phyloP scores from a whole-genome alignment of 2,797 vertebrate species.

The Myoxocephalus aenaeus region DNA sequence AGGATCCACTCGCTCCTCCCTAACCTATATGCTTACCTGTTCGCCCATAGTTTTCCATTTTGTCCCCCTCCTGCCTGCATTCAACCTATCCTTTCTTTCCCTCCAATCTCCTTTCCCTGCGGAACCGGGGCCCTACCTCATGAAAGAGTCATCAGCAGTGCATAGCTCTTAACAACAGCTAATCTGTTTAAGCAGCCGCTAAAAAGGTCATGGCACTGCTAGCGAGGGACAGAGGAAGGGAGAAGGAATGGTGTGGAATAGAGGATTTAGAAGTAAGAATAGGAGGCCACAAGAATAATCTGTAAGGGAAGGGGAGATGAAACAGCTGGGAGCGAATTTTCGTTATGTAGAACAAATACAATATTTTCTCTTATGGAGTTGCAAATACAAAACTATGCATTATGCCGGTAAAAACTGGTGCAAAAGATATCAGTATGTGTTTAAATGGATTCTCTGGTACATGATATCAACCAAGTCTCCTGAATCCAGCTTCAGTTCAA shows the following conservation, averaged over 20 bases:
- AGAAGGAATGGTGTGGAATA: constrained; percentile 63
- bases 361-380: constrained; percentile 39
- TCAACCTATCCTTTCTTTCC: constrained; percentile 25
- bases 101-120: constrained; percentile 51
- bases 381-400: constrained; percentile 10
- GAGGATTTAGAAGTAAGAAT: constrained; percentile 61
- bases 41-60: background rate
- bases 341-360: constrained; percentile 1
- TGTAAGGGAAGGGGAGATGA: background rate
- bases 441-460: constrained; percentile 38
- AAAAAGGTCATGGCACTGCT: constrained; percentile 82
- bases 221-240: constrained; percentile 56
- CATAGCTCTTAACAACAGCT: constrained; percentile 83
- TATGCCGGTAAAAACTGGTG: constrained; percentile 1
- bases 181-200: constrained; percentile 85
- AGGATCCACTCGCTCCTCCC: constrained; percentile 8
- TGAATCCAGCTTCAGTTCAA: constrained; percentile 72
- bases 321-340: constrained; percentile 11
- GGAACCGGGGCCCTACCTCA: constrained; percentile 72
- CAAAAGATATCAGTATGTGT: constrained; percentile 23
- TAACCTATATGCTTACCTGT: constrained; percentile 40
- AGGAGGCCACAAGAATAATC: constrained; percentile 37
- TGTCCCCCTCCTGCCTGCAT: constrained; percentile 22
- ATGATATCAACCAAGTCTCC: constrained; percentile 61
- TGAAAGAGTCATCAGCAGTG: constrained; percentile 82